phyloP scores from a whole-genome alignment of 2,888 invertebrate species.

The Patella caerulea region DNA sequence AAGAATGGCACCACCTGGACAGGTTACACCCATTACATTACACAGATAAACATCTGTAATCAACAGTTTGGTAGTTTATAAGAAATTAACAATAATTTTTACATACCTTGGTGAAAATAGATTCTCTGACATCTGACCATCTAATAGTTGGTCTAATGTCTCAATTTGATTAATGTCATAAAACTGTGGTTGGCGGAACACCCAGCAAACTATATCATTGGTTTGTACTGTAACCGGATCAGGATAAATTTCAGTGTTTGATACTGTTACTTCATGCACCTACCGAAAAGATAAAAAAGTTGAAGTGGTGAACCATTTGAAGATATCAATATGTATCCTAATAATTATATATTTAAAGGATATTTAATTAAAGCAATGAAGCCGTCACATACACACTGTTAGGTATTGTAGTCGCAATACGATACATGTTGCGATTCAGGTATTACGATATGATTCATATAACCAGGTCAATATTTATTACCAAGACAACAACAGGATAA shows the following conservation, averaged over 20 bases:
- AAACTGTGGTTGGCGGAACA: constrained; percentile 58
- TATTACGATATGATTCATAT: too few relatives aligned
- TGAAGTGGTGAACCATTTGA: not conserved
- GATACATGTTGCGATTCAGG: too few relatives aligned
- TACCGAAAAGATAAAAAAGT: constrained; percentile 29
- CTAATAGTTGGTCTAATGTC: constrained; percentile 59
- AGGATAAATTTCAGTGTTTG: constrained; percentile 53
- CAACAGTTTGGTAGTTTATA: not conserved
- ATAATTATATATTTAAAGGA: not conserved
- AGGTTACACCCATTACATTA: not conserved
- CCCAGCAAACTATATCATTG: constrained; percentile 71
- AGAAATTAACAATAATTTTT: not conserved
- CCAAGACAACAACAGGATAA: too few relatives aligned
- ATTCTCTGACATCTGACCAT: constrained; percentile 46
- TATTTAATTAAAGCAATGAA: too few relatives aligned
- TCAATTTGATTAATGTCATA: constrained; percentile 60
- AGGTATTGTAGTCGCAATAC: too few relatives aligned
- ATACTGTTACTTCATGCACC: constrained; percentile 68
- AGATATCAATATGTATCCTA: not conserved
- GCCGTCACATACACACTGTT: too few relatives aligned
- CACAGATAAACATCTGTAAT: not conserved
- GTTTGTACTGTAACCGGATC: constrained; percentile 66
- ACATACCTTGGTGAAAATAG: constrained; percentile 56
- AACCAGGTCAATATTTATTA: too few relatives aligned
- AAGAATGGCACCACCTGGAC: too few relatives aligned